Evolutionary conservation across 2,113 vertebrate genomes (phyloP), one percentile per base, ranked within the genome.

Genomic region (Felis catus): DNA sequence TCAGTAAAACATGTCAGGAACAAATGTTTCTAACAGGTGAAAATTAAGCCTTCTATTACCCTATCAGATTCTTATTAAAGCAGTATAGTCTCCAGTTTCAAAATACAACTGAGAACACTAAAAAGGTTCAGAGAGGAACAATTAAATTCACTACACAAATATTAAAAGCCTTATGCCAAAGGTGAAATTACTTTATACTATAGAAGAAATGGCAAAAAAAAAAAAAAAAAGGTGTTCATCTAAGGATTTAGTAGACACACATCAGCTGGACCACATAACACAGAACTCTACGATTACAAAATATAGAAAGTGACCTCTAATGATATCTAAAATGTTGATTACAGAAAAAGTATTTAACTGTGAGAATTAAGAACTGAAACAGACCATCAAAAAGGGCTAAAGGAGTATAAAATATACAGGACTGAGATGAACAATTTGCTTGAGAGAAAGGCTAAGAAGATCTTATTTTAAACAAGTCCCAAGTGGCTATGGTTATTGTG

Each of bases 21-120:
- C 79, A 96, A 89, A 58, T 48, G 66, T 61, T 97, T 89, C 85
- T 89, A 91, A n/a, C 7, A 63, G 31, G 66, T 82, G 88, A 96
- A 91, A 93, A 78, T 45, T 79, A 92, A 86, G 16, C 36, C 61
- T 90, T 91, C n/a, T 78, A 61, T 41, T 65, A 92, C 29, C 25
- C 8, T 61, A 83, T 23, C 10, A 33, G 51, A 89, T 82, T 94
- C 63, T 91, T 73, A 92, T 16, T 83, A 92, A 84, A 45, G n/a
- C 36, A 92, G 76, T 61, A 76, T 73, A 33, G 39, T 81, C 23
- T 83, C 63, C 41, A 82, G 86, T 78, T 91, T 94, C 65, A 93
- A 97, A 95, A 81, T 70, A 68, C 51, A 91, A 65, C 11, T 33
- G 10, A 83, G 63, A 96, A 73, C 39, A 92, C 16, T 33, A 70